Percentiles rank a stretch among this genome's conserved stretches.
Evolutionary conservation across 2,113 vertebrate species (phyloP).

Genomic region (Bolborhynchus lineola): DNA sequence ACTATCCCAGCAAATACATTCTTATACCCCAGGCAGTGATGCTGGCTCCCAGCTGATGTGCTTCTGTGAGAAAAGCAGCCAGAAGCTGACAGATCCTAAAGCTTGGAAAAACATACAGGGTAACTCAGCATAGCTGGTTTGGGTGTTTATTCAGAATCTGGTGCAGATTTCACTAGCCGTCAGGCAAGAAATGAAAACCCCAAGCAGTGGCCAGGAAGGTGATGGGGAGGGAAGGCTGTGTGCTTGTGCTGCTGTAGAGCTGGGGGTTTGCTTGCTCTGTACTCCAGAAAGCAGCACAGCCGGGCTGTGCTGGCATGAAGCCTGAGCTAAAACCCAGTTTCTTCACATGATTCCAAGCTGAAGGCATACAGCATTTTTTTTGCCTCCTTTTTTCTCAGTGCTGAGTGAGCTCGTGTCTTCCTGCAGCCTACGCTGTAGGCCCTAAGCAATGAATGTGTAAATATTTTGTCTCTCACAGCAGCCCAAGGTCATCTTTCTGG

Average conservation of each 20-base stretch:
- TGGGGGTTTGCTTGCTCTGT: background rate
- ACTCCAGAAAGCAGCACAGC: background rate
- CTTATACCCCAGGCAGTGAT: background rate
- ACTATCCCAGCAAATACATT: background rate
- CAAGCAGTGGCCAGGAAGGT: background rate
- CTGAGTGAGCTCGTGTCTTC: background rate
- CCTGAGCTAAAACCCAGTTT: background rate
- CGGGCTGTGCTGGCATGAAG: background rate
- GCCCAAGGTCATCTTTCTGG: conserved; percentile 66
- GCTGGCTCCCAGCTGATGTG: conserved; percentile 15
- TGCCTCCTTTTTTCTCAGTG: background rate
- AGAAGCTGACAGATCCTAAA: conserved; percentile 24
- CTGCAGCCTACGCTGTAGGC: conserved; percentile 8
- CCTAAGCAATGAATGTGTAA: conserved; percentile 49
- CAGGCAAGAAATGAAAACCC: background rate
- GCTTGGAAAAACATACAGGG: background rate
- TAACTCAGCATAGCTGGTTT: background rate
- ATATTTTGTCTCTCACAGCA: conserved; percentile 62
- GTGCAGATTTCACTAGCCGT: background rate
- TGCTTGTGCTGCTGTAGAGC: background rate
- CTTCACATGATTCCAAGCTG: background rate
- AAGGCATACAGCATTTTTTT: background rate
- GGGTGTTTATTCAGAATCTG: background rate
- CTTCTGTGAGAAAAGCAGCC: background rate
- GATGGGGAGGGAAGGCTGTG: background rate